Base-by-base conservation (phyloP, 2,113 vertebrate species). In the Ornithorhynchus anatinus region DNA sequence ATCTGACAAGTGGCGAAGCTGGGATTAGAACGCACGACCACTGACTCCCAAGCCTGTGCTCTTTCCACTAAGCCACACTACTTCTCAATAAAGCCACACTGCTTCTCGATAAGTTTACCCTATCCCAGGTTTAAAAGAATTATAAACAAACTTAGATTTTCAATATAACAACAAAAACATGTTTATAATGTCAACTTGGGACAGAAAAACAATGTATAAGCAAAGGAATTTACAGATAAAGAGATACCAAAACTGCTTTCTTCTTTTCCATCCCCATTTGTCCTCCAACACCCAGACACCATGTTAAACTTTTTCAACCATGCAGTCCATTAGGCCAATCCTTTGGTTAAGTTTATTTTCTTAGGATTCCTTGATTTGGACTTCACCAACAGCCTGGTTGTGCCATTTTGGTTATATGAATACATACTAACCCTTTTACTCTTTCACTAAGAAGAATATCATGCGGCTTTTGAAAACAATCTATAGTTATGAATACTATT, bases 61-160 rank as follows among this genome's bases (percentile, higher is more conserved):
- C n/a, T n/a, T n/a, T n/a, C n/a, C n/a, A n/a, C n/a, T n/a, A n/a
- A n/a, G n/a, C n/a, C n/a, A n/a, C n/a, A n/a, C n/a, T n/a, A n/a
- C n/a, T n/a, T n/a, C n/a, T n/a, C n/a, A n/a, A n/a, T n/a, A n/a
- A n/a, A n/a, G n/a, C n/a, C 67, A 80, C 63, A 82, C 59, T 59
- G 56, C 29, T 42, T 43, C 76, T 66, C 54, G 39, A 79, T 59
- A 50, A 76, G 62, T 80, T 79, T 72, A 72, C 79, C n/a, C n/a
- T 75, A 66, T 85, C 62, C 69, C 67, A 69, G 79, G 56, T 66
- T 74, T 74, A 87, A 85, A 84, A 62, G 66, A 86, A 90, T 81
- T 75, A 59, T 76, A 89, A 85, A 89, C 85, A 94, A 92, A 91
- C 86, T 89, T 75, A 67, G 45, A 90, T 80, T 81, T 87, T 90